phyloP scores from a whole-genome alignment of 35 echinoderm and acorn worm genomes.

The Ophiothrix spiculata region DNA sequence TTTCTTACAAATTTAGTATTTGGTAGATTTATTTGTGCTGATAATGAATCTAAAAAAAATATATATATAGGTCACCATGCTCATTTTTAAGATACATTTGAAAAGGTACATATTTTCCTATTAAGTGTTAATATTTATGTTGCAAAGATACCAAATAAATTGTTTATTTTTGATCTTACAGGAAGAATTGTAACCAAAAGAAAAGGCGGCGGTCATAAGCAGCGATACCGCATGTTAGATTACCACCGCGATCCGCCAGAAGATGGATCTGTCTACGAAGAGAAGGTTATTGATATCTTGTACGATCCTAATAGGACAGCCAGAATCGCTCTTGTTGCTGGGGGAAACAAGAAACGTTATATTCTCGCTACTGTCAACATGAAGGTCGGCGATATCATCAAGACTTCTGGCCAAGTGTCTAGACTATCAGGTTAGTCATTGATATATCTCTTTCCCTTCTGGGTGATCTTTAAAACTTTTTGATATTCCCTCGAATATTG shows the following conservation, averaged over 20 bases:
- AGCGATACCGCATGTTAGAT: constrained; percentile 79
- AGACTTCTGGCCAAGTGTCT: constrained; percentile 70
- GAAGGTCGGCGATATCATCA: constrained; percentile 94
- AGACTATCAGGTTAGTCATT: constrained; percentile 91
- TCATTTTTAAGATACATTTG: too few species aligned
- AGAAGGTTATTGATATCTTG: constrained; percentile 66
- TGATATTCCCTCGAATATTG: constrained; percentile 72
- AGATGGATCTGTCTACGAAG: constrained; percentile 46
- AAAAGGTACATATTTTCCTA: too few species aligned
- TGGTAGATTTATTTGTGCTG: too few species aligned
- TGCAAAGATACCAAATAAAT: too few species aligned
- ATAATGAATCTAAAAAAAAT: too few species aligned
- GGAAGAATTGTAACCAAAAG: constrained; percentile 57
- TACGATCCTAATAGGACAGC: constrained; percentile 92
- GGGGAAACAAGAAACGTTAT: constrained; percentile 76
- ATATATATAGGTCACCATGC: too few species aligned
- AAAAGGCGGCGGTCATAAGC: constrained; percentile 83
- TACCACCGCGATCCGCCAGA: constrained; percentile 54
- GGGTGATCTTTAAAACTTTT: too few species aligned
- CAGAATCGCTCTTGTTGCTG: constrained; percentile 82
- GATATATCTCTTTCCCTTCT: too few species aligned
- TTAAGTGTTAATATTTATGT: too few species aligned
- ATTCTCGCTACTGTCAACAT: constrained; percentile 88
- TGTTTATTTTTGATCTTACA: too few species aligned
- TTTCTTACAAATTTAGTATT: too few species aligned